Evolutionary conservation across 2,113 vertebrate species (phyloP).

Genomic region (Ageneiosus marmoratus): DNA sequence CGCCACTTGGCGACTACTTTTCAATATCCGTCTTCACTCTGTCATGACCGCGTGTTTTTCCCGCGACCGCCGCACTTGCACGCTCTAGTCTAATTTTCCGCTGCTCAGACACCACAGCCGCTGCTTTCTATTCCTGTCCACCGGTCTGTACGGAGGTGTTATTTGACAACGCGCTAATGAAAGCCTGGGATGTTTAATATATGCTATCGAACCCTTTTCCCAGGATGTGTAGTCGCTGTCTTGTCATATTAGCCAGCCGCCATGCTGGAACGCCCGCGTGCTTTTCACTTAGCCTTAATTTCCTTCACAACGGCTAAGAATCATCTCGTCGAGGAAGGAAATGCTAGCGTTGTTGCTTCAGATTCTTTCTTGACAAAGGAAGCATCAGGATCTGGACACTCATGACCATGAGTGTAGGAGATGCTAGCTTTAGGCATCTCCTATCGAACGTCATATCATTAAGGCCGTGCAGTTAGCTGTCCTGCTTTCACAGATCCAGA

Average conservation of each 20-base stretch:
- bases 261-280: slow-evolving; percentile 62
- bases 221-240: slow-evolving; percentile 67
- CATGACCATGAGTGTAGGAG: not conserved
- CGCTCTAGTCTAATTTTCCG: slow-evolving; percentile 28
- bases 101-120: slow-evolving; percentile 59
- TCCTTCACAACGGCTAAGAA: slow-evolving; percentile 67
- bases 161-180: slow-evolving; percentile 71
- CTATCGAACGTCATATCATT: no score
- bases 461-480: slow-evolving; percentile 66
- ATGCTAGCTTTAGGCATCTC: slow-evolving; percentile 49
- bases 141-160: slow-evolving; percentile 25
- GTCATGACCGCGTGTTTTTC: not conserved
- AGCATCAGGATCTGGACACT: slow-evolving; percentile 21
- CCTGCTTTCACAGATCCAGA: slow-evolving; percentile 64
- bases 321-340: not conserved
- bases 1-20: not conserved
- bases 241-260: slow-evolving; percentile 69
- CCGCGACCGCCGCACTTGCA: not conserved
- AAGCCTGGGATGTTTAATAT: slow-evolving; percentile 71
- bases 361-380: slow-evolving; percentile 68
- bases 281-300: slow-evolving; percentile 71
- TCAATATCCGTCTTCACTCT: slow-evolving; percentile 4
- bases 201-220: slow-evolving; percentile 69
- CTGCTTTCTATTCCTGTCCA: slow-evolving; percentile 52
- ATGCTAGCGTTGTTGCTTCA: slow-evolving; percentile 12